phyloP scores from a whole-genome alignment of 92 coral and sea anemone genomes.

The Anthopleura xanthogrammica region DNA sequence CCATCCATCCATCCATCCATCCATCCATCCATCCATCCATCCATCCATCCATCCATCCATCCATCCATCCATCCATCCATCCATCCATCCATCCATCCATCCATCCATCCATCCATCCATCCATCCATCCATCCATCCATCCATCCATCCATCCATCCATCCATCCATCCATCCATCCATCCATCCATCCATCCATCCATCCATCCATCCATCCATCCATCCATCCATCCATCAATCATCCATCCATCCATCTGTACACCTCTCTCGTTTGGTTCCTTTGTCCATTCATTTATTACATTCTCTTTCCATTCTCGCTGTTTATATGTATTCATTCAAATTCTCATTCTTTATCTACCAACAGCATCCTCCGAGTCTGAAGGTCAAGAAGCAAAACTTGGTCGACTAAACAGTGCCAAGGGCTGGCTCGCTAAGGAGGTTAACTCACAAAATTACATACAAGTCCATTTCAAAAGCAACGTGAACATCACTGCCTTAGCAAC shows the following conservation, averaged over 20 bases:
- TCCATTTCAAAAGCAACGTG: slow-evolving; percentile 38
- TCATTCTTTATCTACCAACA: neutral
- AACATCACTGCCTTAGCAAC: slow-evolving; percentile 62
- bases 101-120: slow-evolving; percentile 3
- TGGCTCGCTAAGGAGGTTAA: slow-evolving; percentile 39
- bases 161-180: neutral
- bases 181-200: too few relatives aligned
- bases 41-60: slow-evolving; percentile 12
- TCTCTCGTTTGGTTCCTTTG: too few relatives aligned
- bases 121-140: neutral
- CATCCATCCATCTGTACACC: neutral
- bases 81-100: slow-evolving; percentile 6
- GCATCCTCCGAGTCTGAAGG: neutral
- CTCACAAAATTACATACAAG: slow-evolving; percentile 39
- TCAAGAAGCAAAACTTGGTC: slow-evolving; percentile 36
- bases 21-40: slow-evolving; percentile 11
- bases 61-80: slow-evolving; percentile 14
- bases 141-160: neutral
- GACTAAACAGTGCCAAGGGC: slow-evolving; percentile 51
- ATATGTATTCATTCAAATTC: neutral
- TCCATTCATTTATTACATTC: too few relatives aligned
- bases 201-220: too few relatives aligned
- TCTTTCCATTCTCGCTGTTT: too few relatives aligned
- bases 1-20: neutral
- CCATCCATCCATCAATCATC: neutral